phyloP scores from a whole-genome alignment of 2,113 vertebrate species.

The Crotalus viridis region DNA sequence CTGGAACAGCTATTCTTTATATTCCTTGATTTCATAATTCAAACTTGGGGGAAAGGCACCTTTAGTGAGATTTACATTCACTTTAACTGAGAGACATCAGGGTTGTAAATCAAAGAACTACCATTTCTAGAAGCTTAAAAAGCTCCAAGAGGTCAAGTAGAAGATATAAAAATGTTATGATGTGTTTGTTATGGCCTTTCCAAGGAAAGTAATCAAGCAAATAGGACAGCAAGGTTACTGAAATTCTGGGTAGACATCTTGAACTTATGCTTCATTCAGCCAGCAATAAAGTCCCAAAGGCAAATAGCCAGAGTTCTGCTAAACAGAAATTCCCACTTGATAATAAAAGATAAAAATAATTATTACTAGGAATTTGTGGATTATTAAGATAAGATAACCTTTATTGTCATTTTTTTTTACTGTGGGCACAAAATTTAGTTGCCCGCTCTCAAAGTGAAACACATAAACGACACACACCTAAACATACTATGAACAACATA shows the following conservation, averaged over 20 bases:
- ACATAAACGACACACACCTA: no score
- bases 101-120: conserved; percentile 46
- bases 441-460: no score
- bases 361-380: background rate
- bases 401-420: no score
- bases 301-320: background rate
- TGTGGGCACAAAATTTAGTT: no score
- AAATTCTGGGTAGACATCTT: background rate
- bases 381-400: background rate
- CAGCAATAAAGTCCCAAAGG: accelerated
- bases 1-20: background rate
- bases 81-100: conserved; percentile 39
- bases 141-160: conserved; percentile 55
- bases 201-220: conserved; percentile 33
- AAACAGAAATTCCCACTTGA: background rate
- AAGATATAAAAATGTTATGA: conserved; percentile 45
- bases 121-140: conserved; percentile 37
- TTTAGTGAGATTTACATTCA: conserved; percentile 48
- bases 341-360: background rate
- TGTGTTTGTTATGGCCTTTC: conserved; percentile 46
- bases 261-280: background rate
- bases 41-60: conserved; percentile 33
- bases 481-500: no score
- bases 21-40: conserved; percentile 36
- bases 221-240: conserved; percentile 24